Base-by-base conservation (phyloP, 2,113 vertebrate species). In the Pelobates fuscus region DNA sequence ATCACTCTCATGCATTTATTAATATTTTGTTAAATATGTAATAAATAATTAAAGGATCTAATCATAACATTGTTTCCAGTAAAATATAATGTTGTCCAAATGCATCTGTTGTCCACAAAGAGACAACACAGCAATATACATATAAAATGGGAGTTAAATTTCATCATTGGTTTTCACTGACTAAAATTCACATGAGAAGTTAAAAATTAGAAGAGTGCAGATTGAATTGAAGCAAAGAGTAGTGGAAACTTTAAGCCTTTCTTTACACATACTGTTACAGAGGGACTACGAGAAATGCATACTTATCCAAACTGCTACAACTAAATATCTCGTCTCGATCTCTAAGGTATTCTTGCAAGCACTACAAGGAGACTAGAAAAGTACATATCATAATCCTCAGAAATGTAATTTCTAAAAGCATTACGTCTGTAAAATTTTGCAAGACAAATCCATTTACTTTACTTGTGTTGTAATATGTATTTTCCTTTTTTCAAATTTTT, bases 321-420 rank as follows among this genome's bases (percentile, higher is more conserved):
- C 3, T 30, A 15, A n/a, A 21, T 41, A 15, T 27, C 17, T 67
- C 26, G 11, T 25, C 12, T 29, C 15, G 27, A 24, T 67, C 64
- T 65, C 41, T 29, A 3, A 65, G 41, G 23, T 10, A 65, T 44
- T 14, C 63, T 65, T 44, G 20, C 11, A 65, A 37, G 32, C 30
- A 60, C 18, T 18, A 43, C 32, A 66, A 66, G 21, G 25, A 29
- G 43, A 27, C 8, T 49, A 17, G 15, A 26, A 24, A 23, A n/a
- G 44, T 17, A 67, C 20, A 26, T 37, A 44, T 44, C 21, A 29
- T 27, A 52, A 67, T 66, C 43, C 25, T 26, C n/a, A 15, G 43
- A 27, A 67, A 67, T 49, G 41, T 49, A 27, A 52, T 44, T 65
- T 65, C 63, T 63, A 37, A 65, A 18, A 65, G 21, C 61, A 65